phyloP scores from a whole-genome alignment of 1,140 invertebrate species.

The Papilio polyxenes region DNA sequence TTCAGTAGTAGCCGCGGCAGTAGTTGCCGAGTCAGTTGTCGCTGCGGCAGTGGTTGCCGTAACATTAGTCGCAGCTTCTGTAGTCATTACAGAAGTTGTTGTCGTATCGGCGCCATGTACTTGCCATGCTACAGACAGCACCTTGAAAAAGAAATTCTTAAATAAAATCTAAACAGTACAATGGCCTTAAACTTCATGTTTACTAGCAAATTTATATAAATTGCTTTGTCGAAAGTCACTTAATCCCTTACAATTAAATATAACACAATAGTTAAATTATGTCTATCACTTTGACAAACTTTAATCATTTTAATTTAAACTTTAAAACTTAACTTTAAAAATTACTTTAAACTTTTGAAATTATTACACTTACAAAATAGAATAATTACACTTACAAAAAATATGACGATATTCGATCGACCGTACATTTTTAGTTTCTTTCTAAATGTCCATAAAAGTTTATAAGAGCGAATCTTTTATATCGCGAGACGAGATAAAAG shows the following conservation, averaged over 20 bases:
- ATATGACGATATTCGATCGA: slow-evolving; percentile 31
- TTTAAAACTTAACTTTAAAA: too few species aligned
- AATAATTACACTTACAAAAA: slow-evolving; percentile 42
- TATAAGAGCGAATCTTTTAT: slow-evolving; percentile 42
- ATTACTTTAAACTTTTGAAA: slow-evolving; percentile 11
- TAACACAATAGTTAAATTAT: not conserved
- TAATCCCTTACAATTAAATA: too few species aligned
- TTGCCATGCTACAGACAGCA: slow-evolving; percentile 48
- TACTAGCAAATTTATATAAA: not conserved
- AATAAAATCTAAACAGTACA: too few species aligned
- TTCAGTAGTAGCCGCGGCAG: slow-evolving; percentile 16
- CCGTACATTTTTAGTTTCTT: slow-evolving; percentile 40
- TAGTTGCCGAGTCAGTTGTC: slow-evolving; percentile 24
- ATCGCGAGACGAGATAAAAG: slow-evolving; percentile 35
- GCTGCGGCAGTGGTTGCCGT: slow-evolving; percentile 38
- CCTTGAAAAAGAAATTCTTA: slow-evolving; percentile 39
- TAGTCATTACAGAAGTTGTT: slow-evolving; percentile 46
- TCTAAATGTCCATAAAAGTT: slow-evolving; percentile 40
- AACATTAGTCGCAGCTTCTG: slow-evolving; percentile 20
- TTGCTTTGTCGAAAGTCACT: not conserved
- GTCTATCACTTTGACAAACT: not conserved
- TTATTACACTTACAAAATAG: slow-evolving; percentile 45
- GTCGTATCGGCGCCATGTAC: slow-evolving; percentile 49
- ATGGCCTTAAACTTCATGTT: not conserved
- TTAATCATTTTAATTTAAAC: too few species aligned